phyloP scores from a whole-genome alignment of 1,140 invertebrate species.

The Macrobrachium rosenbergii region DNA sequence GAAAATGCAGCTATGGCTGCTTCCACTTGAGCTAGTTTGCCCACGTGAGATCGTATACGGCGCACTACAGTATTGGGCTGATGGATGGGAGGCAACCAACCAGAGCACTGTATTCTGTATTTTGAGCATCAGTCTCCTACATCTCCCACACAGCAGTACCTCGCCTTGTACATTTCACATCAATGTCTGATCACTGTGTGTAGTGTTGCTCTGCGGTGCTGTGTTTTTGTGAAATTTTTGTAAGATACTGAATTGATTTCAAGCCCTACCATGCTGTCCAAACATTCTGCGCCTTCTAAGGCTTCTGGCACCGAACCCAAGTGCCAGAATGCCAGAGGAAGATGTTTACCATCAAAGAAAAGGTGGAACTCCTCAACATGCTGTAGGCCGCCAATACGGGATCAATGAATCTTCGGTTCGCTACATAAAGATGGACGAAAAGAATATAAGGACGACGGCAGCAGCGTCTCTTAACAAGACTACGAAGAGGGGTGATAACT shows the following conservation, averaged over 20 bases:
- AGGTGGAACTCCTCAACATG: slow-evolving; percentile 58
- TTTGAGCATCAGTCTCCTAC: neutral
- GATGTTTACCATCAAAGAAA: slow-evolving; percentile 51
- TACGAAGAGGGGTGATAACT: slow-evolving; percentile 26
- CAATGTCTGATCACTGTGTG: neutral
- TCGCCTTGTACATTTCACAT: neutral
- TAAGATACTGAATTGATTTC: neutral
- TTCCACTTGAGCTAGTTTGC: too few relatives aligned
- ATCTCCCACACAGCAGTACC: neutral
- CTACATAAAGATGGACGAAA: slow-evolving; percentile 16
- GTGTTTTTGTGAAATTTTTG: neutral
- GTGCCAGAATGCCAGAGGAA: slow-evolving; percentile 37
- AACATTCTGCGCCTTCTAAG: slow-evolving; percentile 31
- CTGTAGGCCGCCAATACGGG: too few relatives aligned
- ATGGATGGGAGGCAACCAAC: neutral
- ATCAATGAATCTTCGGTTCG: slow-evolving; percentile 34
- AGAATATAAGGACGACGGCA: slow-evolving; percentile 12
- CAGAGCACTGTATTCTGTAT: neutral
- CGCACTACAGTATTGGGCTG: too few relatives aligned
- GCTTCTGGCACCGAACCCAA: slow-evolving; percentile 26
- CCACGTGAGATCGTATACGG: too few relatives aligned
- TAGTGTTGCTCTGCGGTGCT: too few relatives aligned
- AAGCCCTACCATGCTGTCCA: neutral
- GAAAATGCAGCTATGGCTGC: too few relatives aligned
- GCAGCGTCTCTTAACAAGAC: too few relatives aligned